A percentile compares a stretch with the other conserved stretches of the same genome.
Conservation (phyloP, 2,888 invertebrate species). For the Aplocera efformata region DNA sequence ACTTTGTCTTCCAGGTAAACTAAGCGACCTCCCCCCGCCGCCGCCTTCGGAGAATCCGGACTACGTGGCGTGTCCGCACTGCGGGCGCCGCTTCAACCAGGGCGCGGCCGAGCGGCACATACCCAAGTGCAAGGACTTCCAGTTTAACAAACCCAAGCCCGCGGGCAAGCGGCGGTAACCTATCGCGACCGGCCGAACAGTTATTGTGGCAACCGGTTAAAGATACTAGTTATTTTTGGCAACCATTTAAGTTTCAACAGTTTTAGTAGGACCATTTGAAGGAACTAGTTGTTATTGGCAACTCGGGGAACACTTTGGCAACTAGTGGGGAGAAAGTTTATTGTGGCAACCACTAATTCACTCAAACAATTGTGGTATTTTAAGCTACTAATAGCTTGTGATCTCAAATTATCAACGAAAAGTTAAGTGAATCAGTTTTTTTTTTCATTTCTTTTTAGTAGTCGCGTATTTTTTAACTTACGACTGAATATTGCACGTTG, state of each 20-base stretch:
- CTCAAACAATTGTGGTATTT: not conserved
- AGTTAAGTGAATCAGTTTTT: too few species aligned
- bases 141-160: conserved; percentile 88
- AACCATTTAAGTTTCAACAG: not conserved
- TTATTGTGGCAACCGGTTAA: conserved; percentile 15
- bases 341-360: not conserved
- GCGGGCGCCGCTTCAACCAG: conserved; percentile 91
- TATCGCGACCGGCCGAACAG: conserved; percentile 12
- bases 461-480: too few species aligned
- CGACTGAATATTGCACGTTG: too few species aligned
- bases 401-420: too few species aligned
- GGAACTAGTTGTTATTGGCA: too few species aligned
- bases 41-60: conserved; percentile 94
- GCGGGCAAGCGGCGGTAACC: conserved; percentile 55
- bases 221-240: not conserved
- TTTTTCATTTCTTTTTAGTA: too few species aligned
- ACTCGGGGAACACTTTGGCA: too few species aligned
- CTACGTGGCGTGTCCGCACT: conserved; percentile 94
- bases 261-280: too few species aligned
- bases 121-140: conserved; percentile 92
- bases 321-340: conserved; percentile 1
- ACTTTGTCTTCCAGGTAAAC: conserved; percentile 81
- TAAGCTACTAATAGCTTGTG: too few species aligned
- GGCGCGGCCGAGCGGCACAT: conserved; percentile 94
- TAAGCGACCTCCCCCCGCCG: conserved; percentile 93